Evolutionary conservation across 2,113 vertebrate species (phyloP), one percentile per base, ranked within the genome.

Genomic region (Dunckerocampus dactyliophorus): DNA sequence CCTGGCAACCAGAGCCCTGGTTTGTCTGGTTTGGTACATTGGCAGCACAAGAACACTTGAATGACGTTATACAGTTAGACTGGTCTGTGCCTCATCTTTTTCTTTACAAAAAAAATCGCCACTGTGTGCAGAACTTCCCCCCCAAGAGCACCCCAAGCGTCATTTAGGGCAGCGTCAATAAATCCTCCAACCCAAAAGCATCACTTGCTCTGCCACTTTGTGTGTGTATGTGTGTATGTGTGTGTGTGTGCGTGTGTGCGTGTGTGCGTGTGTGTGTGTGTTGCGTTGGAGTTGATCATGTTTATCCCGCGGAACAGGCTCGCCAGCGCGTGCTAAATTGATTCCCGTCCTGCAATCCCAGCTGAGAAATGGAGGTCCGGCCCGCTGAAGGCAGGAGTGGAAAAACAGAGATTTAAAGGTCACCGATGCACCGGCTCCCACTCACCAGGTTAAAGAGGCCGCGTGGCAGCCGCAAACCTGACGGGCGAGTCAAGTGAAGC

Each of bases 401-500:
- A 74, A 80, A 72, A 82, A 2, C 69, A 55, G 71, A 71, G 71
- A 80, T 79, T 83, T 82, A 86, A 86, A 86, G 84, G 84, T 85
- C 79, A 83, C 24, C 24, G 72, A 67, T 64, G 68, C 64, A 71
- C 63, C 81, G 76, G 75, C 77, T 63, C 62, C 39, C 39, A 71
- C 55, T 39, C 67, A 74, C 64, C 69, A 49, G 67, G 56, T 57
- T 74, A 67, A 60, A 78, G 74, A 79, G 57, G 79, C 71, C 39
- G 68, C 76, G 8, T 78, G 78, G 81, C 77, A 67, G 72, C 68
- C 63, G 63, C 71, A 24, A 56, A 46, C 71, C 65, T 62, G 70
- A 72, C 73, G 74, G 69, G 12, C 13, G 67, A 80, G 76, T 64
- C 72, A 61, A 79, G 52, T 48, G 16, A 68, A 55, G 76, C 75